phyloP scores from a whole-genome alignment of 2,888 invertebrate genomes.

The Blera fallax region DNA sequence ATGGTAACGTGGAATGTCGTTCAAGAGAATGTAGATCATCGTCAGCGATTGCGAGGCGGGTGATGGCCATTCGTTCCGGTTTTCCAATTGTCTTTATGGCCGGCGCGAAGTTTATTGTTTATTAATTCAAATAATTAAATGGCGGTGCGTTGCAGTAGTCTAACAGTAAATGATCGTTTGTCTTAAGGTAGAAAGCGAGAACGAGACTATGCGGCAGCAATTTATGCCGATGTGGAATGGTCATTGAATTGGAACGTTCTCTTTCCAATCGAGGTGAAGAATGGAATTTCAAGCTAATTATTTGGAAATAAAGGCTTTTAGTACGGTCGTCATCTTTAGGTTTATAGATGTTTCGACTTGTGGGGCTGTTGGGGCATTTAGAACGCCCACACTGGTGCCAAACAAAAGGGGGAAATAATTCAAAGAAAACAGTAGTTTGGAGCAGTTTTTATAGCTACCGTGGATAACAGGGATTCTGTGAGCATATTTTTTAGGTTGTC shows the following conservation, averaged over 20 bases:
- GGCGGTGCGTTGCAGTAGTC: constrained; percentile 51
- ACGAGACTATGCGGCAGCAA: background rate
- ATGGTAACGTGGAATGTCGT: constrained; percentile 50
- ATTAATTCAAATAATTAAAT: constrained; percentile 71
- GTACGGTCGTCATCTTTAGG: constrained; percentile 22
- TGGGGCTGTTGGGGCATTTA: constrained; percentile 1
- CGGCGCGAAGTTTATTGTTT: constrained; percentile 64
- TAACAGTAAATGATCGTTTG: constrained; percentile 44
- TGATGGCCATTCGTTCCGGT: constrained; percentile 64
- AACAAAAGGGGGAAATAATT: background rate
- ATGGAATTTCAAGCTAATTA: constrained; percentile 26
- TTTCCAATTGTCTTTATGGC: constrained; percentile 68
- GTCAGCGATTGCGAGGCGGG: constrained; percentile 24
- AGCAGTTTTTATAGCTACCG: constrained; percentile 32
- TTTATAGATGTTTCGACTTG: constrained; percentile 20
- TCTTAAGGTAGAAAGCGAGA: background rate
- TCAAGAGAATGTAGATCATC: constrained; percentile 58
- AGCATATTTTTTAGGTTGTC: background rate
- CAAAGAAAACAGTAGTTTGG: constrained; percentile 15
- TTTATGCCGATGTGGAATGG: constrained; percentile 1
- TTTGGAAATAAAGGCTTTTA: constrained; percentile 32
- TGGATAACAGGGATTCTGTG: background rate
- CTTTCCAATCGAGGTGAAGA: background rate
- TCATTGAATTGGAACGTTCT: background rate
- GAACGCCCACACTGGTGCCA: background rate